Conservation (phyloP, 2,888 invertebrate genomes). For the Anthophora plumipes region DNA sequence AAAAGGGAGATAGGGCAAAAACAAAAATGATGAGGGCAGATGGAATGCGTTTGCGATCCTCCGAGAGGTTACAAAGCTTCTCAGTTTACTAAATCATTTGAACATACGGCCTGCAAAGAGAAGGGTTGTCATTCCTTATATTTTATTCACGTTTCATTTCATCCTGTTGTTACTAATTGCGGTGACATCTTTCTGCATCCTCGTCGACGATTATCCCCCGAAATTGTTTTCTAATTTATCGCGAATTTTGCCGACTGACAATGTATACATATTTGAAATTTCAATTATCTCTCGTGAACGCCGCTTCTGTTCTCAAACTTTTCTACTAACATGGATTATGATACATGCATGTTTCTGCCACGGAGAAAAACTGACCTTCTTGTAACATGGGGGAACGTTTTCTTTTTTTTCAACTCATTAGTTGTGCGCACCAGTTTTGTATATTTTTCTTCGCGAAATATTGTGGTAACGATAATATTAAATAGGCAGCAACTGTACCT, state of each 20-base stretch:
- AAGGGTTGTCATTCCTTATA: slow-evolving; percentile 70
- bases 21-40: slow-evolving; percentile 29
- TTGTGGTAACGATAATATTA: not conserved
- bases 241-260: slow-evolving; percentile 19
- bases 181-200: slow-evolving; percentile 21
- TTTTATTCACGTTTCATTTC: slow-evolving; percentile 78
- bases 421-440: not conserved
- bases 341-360: not conserved
- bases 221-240: slow-evolving; percentile 50
- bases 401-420: slow-evolving; percentile 2
- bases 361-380: not conserved
- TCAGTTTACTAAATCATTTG: slow-evolving; percentile 73
- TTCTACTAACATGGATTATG: not conserved
- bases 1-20: slow-evolving; percentile 6
- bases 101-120: slow-evolving; percentile 44
- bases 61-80: slow-evolving; percentile 62
- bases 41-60: slow-evolving; percentile 64
- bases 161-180: slow-evolving; percentile 32
- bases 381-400: not conserved
- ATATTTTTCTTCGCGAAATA: not conserved
- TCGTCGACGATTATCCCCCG: slow-evolving; percentile 32
- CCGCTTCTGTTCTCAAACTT: not conserved
- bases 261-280: slow-evolving; percentile 49
- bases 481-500: not conserved
- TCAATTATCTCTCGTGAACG: slow-evolving; percentile 43